A percentile compares a stretch with the other conserved stretches of the same genome.
These are phyloP conservation scores for Rhadina sibilatrix DNA, from an alignment of 2,113 vertebrate genomes.

Conservation along the genomic window DNA sequence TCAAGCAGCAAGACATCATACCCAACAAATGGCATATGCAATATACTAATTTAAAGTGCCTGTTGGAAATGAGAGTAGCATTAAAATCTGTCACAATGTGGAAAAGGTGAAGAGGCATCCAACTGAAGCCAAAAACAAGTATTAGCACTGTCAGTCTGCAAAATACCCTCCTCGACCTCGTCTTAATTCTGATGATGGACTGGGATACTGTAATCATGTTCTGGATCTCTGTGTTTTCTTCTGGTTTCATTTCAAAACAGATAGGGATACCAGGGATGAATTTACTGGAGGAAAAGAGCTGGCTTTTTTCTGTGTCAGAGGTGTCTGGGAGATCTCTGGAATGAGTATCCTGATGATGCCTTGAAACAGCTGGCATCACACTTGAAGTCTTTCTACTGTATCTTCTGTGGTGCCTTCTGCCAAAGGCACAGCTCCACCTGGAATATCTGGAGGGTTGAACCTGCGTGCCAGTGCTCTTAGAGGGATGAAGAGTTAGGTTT, in stretches of 20 bases:
- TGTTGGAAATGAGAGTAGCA: slow-evolving; percentile 81
- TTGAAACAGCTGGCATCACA: slow-evolving; percentile 73
- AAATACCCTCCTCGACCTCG: slow-evolving; percentile 78
- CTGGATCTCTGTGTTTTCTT: slow-evolving; percentile 69
- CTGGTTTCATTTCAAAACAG: slow-evolving; percentile 81
- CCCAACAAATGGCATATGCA: slow-evolving; percentile 85
- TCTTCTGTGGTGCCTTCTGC: slow-evolving; percentile 74
- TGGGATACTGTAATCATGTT: slow-evolving; percentile 65
- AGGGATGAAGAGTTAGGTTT: slow-evolving; percentile 75
- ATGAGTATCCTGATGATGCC: slow-evolving; percentile 45
- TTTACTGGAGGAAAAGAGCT: slow-evolving; percentile 68
- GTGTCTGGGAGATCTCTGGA: slow-evolving; percentile 56
- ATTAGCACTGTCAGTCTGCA: slow-evolving; percentile 80
- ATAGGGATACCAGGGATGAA: slow-evolving; percentile 77
- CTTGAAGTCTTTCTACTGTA: slow-evolving; percentile 80
- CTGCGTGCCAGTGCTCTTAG: slow-evolving; percentile 31
- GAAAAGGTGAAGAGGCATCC: slow-evolving; percentile 86
- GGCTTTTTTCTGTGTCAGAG: slow-evolving; percentile 64
- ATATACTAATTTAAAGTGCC: slow-evolving; percentile 84
- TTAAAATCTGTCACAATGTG: slow-evolving; percentile 85
- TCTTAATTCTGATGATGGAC: slow-evolving; percentile 73
- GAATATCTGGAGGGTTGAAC: slow-evolving; percentile 16
- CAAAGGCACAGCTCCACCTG: slow-evolving; percentile 68
- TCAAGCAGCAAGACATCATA: slow-evolving; percentile 84
- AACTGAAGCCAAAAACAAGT: slow-evolving; percentile 80